Evolutionary conservation across 2,888 invertebrate species (phyloP), one percentile per base, ranked within the genome.

Genomic region (Andrena minutula): DNA sequence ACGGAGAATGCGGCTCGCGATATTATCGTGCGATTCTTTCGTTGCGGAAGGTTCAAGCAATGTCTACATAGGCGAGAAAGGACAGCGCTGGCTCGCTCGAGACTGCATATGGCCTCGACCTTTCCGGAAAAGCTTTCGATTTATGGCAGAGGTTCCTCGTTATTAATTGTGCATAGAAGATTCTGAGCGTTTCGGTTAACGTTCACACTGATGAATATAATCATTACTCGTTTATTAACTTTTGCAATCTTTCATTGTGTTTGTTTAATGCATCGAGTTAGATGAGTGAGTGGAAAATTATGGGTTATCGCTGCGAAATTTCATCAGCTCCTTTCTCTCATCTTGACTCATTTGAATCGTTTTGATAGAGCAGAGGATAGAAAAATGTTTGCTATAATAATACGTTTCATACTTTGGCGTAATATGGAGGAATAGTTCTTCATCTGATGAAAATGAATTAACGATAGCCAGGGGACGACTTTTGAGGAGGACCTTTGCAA

Each of bases 111-210:
- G 77, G 70, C 81, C 86, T 83, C 83, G 86, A 85, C 86, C 86
- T 86, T 86, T 86, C 79, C 63, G 72, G 86, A 79, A 86, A 83
- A 83, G 69, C 78, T 75, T 86, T 75, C 66, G 70, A 84, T 74
- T 77, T 69, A 68, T 60, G 70, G 49, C 56, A 68, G 65, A 81
- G 69, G 32, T 63, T 20, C 56, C 56, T 56, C 41, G 41, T 41
- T 16, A 41, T 56, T 20, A 23, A 56, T 56, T 56, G 23, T 8
- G 20, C 56, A 56, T 1, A 2, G 56, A 26, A 56, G 10, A 56
- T 26, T 2, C 8, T 12, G 30, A 41, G 56, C 12, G 56, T 53
- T 53, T 16, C 32, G 66, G 16, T 20, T n/a, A n/a, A 49, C 41
- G n/a, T 47, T 28, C 28, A 16, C 23, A 51, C 7, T 56, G 7